phyloP scores from a whole-genome alignment of 1,140 invertebrate species.

The Vollenhovia emeryi region DNA sequence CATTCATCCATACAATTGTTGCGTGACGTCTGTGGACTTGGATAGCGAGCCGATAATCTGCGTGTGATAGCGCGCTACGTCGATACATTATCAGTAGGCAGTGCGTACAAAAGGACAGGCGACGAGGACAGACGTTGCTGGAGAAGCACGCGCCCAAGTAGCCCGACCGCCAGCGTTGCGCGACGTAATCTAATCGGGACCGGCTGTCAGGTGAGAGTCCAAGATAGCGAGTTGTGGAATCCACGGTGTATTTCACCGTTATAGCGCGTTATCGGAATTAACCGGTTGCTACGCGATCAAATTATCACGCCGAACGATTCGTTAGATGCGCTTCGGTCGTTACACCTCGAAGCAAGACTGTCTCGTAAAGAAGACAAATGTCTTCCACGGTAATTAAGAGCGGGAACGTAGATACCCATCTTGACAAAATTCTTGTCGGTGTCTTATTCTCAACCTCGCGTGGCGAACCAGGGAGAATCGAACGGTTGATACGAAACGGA shows the following conservation, averaged over 20 bases:
- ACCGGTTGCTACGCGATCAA: slow-evolving; percentile 10
- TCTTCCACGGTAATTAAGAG: slow-evolving; percentile 22
- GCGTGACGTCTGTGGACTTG: slow-evolving; percentile 44
- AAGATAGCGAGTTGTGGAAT: slow-evolving; percentile 31
- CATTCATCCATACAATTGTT: slow-evolving; percentile 12
- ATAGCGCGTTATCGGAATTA: slow-evolving; percentile 17
- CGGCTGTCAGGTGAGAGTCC: slow-evolving; percentile 76
- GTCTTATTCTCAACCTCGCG: background rate
- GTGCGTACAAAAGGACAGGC: background rate
- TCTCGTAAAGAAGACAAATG: slow-evolving; percentile 31
- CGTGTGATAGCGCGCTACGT: slow-evolving; percentile 40
- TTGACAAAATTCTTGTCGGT: slow-evolving; percentile 16
- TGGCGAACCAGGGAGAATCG: background rate
- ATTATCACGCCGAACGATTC: slow-evolving; percentile 16
- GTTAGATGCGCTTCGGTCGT: slow-evolving; percentile 2
- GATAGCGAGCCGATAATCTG: slow-evolving; percentile 47
- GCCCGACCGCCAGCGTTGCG: slow-evolving; percentile 43
- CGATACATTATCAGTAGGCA: slow-evolving; percentile 53
- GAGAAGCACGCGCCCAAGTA: slow-evolving; percentile 19
- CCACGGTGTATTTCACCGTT: background rate
- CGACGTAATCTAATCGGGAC: slow-evolving; percentile 73
- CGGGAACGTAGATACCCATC: slow-evolving; percentile 23
- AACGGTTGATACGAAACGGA: background rate
- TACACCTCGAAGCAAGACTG: background rate
- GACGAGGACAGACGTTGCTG: background rate